Base-by-base conservation (phyloP, 2,888 invertebrate species). In the Baccha elongata region DNA sequence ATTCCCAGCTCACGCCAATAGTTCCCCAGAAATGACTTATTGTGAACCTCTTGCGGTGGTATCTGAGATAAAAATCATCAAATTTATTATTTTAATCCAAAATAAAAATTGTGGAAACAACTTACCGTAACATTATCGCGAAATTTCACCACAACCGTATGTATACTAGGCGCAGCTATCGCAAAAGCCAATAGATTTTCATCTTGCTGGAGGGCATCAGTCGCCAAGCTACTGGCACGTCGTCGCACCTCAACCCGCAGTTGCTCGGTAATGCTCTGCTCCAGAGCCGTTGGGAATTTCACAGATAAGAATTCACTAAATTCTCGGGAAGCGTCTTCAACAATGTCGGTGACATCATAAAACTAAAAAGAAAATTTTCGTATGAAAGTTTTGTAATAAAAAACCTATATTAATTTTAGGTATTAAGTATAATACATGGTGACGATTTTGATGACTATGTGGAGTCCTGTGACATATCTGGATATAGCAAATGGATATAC, bases 81-180 rank as follows among this genome's bases (percentile, higher is more conserved):
- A 71, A 74, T 64, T 60, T 40, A 53, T 21, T 19, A 48, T 19
- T 11, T 58, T 42, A 11, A 71, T n/a, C 19, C 11, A 11, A 26
- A 48, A 19, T 13, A 1, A 52, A 52, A 10, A 15, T 15, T 32
- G 3, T 13, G 26, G 35, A 29, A 55, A 23, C 2, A 55, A 86
- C 87, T 85, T 86, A 91, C 90, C 88, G 91, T 89, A 85, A 91
- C 89, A 85, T 89, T 90, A 85, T 90, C 90, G 81, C 90, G 88
- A 87, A 91, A 91, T 86, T 90, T 90, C 74, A 91, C 90, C 85
- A 91, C 91, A 75, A 91, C 91, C 65, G 91, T 88, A 86, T 90
- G 89, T 85, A 90, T 88, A 73, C 87, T 89, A 52, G 91, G 91
- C 53, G 91, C 91, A 73, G 91, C 91, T 55, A 91, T 88, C 46